A percentile compares a stretch with the other conserved stretches of the same genome.
phyloP scores from a whole-genome alignment of 2,888 invertebrate genomes.

The Andrena dorsata region DNA sequence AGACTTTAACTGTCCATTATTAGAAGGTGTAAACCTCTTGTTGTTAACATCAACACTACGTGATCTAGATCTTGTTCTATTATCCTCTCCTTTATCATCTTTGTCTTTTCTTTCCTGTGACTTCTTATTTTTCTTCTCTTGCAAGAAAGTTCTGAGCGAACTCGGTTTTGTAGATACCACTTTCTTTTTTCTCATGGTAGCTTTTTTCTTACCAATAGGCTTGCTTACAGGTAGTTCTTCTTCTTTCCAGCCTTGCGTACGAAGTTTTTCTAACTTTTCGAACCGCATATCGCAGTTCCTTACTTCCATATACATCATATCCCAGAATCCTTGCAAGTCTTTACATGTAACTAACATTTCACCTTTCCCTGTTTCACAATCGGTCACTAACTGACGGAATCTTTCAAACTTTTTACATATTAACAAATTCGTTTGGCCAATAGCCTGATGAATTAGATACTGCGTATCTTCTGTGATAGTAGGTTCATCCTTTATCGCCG shows the following conservation, averaged over 20 bases:
- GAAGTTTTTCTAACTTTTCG: conserved; percentile 71
- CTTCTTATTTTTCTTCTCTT: conserved; percentile 74
- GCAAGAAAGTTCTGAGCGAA: conserved; percentile 71
- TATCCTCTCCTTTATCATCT: background rate
- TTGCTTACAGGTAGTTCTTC: conserved; percentile 77
- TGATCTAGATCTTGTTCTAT: conserved; percentile 29
- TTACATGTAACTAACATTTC: conserved; percentile 87
- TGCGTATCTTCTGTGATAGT: conserved; percentile 86
- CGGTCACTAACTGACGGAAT: conserved; percentile 86
- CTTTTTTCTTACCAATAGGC: conserved; percentile 49
- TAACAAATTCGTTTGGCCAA: conserved; percentile 92
- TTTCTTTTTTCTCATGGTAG: conserved; percentile 48
- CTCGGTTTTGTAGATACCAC: conserved; percentile 56
- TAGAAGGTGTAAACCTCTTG: conserved; percentile 18
- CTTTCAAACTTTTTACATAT: conserved; percentile 92
- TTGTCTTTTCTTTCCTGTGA: background rate
- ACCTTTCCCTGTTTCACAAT: conserved; percentile 85
- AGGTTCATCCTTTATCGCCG: conserved; percentile 84
- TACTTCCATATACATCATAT: conserved; percentile 92
- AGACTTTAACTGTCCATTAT: conserved; percentile 42
- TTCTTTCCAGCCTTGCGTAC: conserved; percentile 85
- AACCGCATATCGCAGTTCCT: conserved; percentile 79
- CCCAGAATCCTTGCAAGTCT: conserved; percentile 95
- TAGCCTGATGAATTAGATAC: conserved; percentile 89
- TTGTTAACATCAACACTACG: no score